phyloP scores from a whole-genome alignment of 2,888 invertebrate species.

The Drosophila neotestacea region DNA sequence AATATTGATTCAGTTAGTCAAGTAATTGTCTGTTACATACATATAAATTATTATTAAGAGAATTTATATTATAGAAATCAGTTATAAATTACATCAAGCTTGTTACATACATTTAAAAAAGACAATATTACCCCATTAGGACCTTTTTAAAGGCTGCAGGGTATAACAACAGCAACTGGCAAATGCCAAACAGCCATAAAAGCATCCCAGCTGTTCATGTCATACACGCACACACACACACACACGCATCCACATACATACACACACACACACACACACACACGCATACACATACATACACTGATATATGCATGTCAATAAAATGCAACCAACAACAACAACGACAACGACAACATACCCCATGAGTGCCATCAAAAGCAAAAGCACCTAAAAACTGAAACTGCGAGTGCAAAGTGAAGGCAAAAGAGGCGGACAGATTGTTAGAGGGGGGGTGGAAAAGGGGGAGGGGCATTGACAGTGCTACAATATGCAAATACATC shows the following conservation, averaged over 20 bases:
- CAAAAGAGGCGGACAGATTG: neutral
- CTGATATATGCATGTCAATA: conserved; percentile 66
- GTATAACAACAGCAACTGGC: conserved; percentile 24
- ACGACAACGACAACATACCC: conserved; percentile 28
- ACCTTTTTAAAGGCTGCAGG: neutral
- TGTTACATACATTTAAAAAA: neutral
- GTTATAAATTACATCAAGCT: too few relatives aligned
- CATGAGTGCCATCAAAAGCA: conserved; percentile 66
- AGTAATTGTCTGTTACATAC: too few relatives aligned
- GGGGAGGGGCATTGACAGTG: conserved; percentile 61
- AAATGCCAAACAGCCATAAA: conserved; percentile 51
- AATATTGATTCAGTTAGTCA: too few relatives aligned
- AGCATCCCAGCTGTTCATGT: conserved; percentile 42
- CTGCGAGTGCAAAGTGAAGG: conserved; percentile 1
- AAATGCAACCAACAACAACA: conserved; percentile 55
- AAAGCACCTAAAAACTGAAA: conserved; percentile 59
- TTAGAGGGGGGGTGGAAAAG: neutral
- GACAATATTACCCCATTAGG: neutral
- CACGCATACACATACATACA: conserved; percentile 8
- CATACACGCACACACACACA: conserved; percentile 13
- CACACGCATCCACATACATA: conserved; percentile 8
- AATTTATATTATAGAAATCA: too few relatives aligned
- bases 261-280: conserved; percentile 12
- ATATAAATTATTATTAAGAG: too few relatives aligned
- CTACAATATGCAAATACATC: conserved; percentile 80